Evolutionary conservation across 2,113 vertebrate genomes (phyloP).

Genomic region (Tursiops truncatus): DNA sequence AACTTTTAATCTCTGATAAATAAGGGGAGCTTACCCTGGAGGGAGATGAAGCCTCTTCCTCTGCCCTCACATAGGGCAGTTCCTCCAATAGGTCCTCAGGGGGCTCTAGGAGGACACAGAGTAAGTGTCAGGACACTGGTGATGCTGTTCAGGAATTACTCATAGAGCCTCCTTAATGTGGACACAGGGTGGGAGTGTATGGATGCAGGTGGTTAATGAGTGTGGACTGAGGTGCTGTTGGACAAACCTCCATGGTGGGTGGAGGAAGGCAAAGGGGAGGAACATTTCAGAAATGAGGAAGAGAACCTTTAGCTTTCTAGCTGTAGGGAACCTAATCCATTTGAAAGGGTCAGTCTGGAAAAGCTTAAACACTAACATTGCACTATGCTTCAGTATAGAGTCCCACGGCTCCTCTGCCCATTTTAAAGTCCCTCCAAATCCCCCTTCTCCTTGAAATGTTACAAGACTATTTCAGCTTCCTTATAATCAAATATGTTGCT

Average conservation of each 20-base stretch:
- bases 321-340: background rate
- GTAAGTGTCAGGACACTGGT: too few species aligned
- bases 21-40: background rate
- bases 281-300: background rate
- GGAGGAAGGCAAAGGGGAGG: background rate
- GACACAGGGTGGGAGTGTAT: too few species aligned
- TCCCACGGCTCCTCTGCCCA: too few species aligned
- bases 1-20: background rate
- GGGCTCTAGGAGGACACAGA: too few species aligned
- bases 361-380: background rate
- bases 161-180: too few species aligned
- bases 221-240: background rate
- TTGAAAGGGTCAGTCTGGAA: background rate
- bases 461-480: too few species aligned
- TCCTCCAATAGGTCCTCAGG: background rate
- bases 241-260: background rate
- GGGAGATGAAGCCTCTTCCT: background rate
- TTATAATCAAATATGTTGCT: too few species aligned
- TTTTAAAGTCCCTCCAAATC: too few species aligned
- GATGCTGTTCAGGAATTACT: too few species aligned
- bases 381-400: background rate
- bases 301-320: too few species aligned
- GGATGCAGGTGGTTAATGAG: too few species aligned
- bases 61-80: rapidly evolving
- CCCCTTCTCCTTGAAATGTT: too few species aligned